A percentile compares a stretch with the other conserved stretches of the same genome.
Evolutionary conservation across 1,140 invertebrate species (phyloP).

Genomic region (Teleopsis dalmanni): DNA sequence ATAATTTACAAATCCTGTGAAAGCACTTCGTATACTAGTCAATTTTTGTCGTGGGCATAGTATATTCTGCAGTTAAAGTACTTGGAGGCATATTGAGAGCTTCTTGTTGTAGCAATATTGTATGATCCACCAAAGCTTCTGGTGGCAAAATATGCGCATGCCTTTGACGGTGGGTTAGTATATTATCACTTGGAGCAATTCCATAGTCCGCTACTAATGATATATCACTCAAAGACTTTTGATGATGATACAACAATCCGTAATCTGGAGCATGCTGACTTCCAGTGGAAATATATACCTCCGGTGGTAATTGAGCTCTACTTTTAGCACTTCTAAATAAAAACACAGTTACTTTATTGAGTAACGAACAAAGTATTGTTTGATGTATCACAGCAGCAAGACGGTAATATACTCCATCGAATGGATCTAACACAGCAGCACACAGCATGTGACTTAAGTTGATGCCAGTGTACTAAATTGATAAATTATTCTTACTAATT

Average conservation of each 20-base stretch:
- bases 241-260: no score
- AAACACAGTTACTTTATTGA: slow-evolving; percentile 63
- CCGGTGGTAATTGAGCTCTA: no score
- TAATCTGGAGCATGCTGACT: no score
- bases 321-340: slow-evolving; percentile 24
- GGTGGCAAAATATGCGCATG: no score
- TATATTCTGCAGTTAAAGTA: slow-evolving; percentile 24
- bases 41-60: slow-evolving; percentile 39
- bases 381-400: slow-evolving; percentile 76
- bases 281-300: no score
- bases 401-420: slow-evolving; percentile 79
- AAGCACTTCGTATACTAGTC: slow-evolving; percentile 37
- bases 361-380: slow-evolving; percentile 63
- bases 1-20: no score
- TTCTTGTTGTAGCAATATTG: no score
- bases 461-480: slow-evolving; percentile 74
- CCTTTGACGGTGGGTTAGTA: no score
- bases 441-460: slow-evolving; percentile 94
- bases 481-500: not conserved
- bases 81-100: no score
- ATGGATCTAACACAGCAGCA: slow-evolving; percentile 85
- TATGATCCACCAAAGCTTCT: no score
- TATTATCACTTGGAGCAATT: no score
- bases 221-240: not conserved
- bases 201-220: slow-evolving; percentile 2